Conservation (phyloP, 1,140 invertebrate species). For the Venturia canescens region DNA sequence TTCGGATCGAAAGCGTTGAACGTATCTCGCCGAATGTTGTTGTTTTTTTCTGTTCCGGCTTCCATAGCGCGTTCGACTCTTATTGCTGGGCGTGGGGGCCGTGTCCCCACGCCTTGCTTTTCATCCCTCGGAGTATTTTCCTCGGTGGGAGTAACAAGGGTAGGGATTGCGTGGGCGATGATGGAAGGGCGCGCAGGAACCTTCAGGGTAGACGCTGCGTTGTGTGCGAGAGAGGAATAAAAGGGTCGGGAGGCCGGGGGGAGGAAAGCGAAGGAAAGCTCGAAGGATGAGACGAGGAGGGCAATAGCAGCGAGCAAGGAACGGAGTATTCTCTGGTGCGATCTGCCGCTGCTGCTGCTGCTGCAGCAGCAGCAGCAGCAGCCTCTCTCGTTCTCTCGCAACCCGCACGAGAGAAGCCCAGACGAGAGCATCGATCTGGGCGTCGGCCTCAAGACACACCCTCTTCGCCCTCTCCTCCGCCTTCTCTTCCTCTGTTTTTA, state of each 20-base stretch:
- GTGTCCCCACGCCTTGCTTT: too few relatives aligned
- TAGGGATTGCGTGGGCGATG: too few relatives aligned
- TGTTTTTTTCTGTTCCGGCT: too few relatives aligned
- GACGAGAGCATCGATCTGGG: constrained; percentile 72
- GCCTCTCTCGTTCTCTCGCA: constrained; percentile 55
- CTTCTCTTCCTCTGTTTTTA: constrained; percentile 47
- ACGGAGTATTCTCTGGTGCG: constrained; percentile 4
- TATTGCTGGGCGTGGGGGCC: too few relatives aligned
- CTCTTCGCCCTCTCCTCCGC: constrained; percentile 49
- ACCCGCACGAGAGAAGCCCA: constrained; percentile 62
- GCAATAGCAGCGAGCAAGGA: not conserved
- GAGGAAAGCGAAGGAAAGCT: not conserved
- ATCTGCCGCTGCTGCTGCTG: not conserved
- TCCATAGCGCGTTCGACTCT: too few relatives aligned
- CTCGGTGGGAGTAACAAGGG: too few relatives aligned
- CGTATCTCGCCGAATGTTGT: too few relatives aligned
- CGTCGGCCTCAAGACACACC: constrained; percentile 69
- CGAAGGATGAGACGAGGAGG: constrained; percentile 25
- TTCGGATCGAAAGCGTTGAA: too few relatives aligned
- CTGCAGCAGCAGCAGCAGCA: constrained; percentile 26
- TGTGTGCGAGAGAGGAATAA: too few relatives aligned
- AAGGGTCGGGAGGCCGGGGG: not conserved
- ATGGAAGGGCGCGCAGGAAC: too few relatives aligned
- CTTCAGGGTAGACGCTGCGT: too few relatives aligned
- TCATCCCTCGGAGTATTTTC: too few relatives aligned